Percentiles rank a stretch among this genome's conserved stretches.
Conservation (phyloP, 2,113 vertebrate species). For the Corapipo altera region DNA sequence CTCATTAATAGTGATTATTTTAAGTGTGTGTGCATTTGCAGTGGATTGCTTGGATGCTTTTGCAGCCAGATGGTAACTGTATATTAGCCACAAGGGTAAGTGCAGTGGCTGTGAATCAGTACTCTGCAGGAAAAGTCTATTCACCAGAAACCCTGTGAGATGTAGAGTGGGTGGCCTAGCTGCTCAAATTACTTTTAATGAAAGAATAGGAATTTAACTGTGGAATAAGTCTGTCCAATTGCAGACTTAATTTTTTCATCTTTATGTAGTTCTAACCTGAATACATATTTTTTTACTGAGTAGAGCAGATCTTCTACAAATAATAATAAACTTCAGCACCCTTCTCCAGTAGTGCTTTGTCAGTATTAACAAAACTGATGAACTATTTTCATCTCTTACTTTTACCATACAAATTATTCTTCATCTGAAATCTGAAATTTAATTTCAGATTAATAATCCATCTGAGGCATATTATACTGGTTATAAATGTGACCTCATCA, state of each 20-base stretch:
- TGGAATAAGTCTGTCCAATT: not conserved
- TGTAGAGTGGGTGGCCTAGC: not conserved
- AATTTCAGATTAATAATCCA: not conserved
- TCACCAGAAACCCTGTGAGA: not conserved
- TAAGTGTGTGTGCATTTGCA: not conserved
- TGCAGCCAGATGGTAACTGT: not conserved
- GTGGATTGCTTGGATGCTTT: slow-evolving; percentile 3
- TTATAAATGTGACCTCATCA: not conserved
- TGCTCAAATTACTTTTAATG: not conserved
- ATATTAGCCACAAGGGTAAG: not conserved
- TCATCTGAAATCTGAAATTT: not conserved
- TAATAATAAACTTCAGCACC: not conserved
- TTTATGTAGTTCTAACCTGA: not conserved
- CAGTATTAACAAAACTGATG: not conserved
- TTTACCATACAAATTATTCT: not conserved
- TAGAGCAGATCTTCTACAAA: not conserved
- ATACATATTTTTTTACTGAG: not conserved
- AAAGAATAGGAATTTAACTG: not conserved
- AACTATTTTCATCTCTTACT: not conserved
- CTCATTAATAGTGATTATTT: slow-evolving; percentile 37
- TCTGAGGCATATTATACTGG: not conserved
- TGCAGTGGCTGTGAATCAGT: not conserved
- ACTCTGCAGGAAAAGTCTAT: not conserved
- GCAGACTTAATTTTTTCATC: not conserved
- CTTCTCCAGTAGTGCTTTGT: not conserved